Percentiles rank a stretch among this genome's conserved stretches.
These are phyloP conservation scores for Glomeris marginata DNA, from an alignment of 2,888 invertebrate genomes.

Conservation along the genomic window DNA sequence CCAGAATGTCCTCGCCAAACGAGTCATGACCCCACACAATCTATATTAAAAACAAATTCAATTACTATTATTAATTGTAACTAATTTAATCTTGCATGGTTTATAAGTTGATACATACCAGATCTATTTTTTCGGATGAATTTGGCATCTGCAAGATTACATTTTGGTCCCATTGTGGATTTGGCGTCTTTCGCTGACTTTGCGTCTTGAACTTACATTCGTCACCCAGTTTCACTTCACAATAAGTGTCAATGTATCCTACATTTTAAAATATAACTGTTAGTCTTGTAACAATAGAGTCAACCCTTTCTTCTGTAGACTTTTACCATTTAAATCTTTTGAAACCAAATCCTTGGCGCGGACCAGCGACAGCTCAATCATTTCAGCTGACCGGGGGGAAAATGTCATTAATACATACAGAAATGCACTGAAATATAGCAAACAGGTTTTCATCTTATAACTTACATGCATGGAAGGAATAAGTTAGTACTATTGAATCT, in stretches of 20 bases:
- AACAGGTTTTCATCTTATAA: too few species aligned
- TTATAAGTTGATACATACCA: slow-evolving; percentile 28
- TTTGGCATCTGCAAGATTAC: slow-evolving; percentile 36
- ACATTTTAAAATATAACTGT: neutral
- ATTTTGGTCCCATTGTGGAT: slow-evolving; percentile 39
- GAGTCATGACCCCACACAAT: slow-evolving; percentile 39
- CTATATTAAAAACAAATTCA: slow-evolving; percentile 22
- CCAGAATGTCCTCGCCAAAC: slow-evolving; percentile 38
- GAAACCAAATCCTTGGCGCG: slow-evolving; percentile 37
- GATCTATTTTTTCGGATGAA: slow-evolving; percentile 32
- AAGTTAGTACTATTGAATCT: too few species aligned
- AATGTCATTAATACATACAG: too few species aligned
- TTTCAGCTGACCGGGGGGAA: too few species aligned
- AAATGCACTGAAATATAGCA: too few species aligned
- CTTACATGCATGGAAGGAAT: too few species aligned
- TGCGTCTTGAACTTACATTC: slow-evolving; percentile 37
- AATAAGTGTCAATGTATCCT: slow-evolving; percentile 41
- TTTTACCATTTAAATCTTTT: slow-evolving; percentile 36
- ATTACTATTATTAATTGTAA: neutral
- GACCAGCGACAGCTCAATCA: slow-evolving; percentile 33
- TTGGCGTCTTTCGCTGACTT: slow-evolving; percentile 38
- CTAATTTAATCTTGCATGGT: neutral
- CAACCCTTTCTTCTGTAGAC: neutral
- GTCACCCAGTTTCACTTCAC: slow-evolving; percentile 34
- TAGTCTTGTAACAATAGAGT: too few species aligned